These are phyloP conservation scores for Petrocephalus zakoni DNA, from an alignment of 2,113 vertebrate species.

Conservation along the genomic window DNA sequence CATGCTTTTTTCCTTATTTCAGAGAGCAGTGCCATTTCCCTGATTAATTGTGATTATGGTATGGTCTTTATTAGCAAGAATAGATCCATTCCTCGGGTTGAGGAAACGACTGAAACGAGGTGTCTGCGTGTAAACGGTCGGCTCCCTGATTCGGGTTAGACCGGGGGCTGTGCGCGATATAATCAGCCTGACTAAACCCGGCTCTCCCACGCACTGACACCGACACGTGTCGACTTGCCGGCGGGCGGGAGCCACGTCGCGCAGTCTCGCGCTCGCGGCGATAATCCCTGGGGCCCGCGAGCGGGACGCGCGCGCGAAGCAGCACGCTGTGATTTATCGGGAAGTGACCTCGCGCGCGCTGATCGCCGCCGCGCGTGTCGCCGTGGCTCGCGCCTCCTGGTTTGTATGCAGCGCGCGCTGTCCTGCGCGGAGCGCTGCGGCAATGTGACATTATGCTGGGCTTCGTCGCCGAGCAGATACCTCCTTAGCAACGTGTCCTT, in stretches of 20 bases:
- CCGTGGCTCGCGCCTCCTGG: not conserved
- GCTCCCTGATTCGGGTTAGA: not conserved
- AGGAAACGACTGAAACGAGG: not conserved
- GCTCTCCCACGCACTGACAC: not conserved
- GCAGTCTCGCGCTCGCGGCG: not conserved
- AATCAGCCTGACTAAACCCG: slow-evolving; percentile 21
- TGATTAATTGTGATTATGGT: no score
- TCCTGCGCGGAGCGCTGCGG: no score
- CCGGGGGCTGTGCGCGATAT: not conserved
- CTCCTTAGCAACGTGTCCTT: not conserved
- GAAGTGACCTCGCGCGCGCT: not conserved
- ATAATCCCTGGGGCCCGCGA: not conserved
- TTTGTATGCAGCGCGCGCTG: not conserved
- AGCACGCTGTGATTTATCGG: not conserved
- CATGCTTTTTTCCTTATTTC: no score
- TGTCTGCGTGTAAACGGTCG: not conserved
- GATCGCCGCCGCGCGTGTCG: not conserved
- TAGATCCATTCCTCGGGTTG: not conserved
- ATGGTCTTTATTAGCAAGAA: not conserved
- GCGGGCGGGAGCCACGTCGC: not conserved
- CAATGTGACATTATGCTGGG: not conserved
- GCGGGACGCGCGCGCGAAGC: not conserved
- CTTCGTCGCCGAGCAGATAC: not conserved
- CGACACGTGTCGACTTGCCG: not conserved
- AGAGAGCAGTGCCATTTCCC: no score